phyloP scores from a whole-genome alignment of 2,113 vertebrate species.

The Maccullochella peelii region DNA sequence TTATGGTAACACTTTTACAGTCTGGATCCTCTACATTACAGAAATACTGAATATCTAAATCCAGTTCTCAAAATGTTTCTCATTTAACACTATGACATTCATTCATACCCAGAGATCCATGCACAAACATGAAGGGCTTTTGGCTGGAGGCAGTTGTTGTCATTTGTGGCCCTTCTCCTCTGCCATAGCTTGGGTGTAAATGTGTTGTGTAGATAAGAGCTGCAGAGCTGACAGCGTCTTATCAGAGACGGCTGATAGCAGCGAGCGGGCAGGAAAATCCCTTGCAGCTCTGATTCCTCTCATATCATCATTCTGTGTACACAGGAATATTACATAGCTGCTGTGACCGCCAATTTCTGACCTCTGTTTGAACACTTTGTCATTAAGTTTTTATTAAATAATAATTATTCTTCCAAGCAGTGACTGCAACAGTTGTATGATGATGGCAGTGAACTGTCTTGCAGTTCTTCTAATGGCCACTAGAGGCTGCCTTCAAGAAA shows the following conservation, averaged over 20 bases:
- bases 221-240: constrained; percentile 58
- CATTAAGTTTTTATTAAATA: neutral
- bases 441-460: neutral
- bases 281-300: constrained; percentile 26
- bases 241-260: constrained; percentile 61
- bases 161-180: constrained; percentile 36
- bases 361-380: neutral
- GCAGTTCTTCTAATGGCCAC: constrained; percentile 2
- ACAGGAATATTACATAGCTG: neutral
- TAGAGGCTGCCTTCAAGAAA: constrained; percentile 4
- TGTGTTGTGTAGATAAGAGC: constrained; percentile 65
- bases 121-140: neutral
- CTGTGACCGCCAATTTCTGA: neutral
- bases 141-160: neutral
- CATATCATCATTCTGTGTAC: neutral
- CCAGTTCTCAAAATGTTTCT: neutral
- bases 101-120: neutral
- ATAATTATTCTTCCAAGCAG: neutral
- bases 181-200: constrained; percentile 52
- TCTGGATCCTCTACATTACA: neutral
- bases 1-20: neutral
- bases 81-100: neutral
- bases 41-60: neutral
- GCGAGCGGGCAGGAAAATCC: constrained; percentile 22
- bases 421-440: neutral